Evolutionary conservation across 2,113 vertebrate genomes (phyloP).

Genomic region (Datnioides undecimradiatus): DNA sequence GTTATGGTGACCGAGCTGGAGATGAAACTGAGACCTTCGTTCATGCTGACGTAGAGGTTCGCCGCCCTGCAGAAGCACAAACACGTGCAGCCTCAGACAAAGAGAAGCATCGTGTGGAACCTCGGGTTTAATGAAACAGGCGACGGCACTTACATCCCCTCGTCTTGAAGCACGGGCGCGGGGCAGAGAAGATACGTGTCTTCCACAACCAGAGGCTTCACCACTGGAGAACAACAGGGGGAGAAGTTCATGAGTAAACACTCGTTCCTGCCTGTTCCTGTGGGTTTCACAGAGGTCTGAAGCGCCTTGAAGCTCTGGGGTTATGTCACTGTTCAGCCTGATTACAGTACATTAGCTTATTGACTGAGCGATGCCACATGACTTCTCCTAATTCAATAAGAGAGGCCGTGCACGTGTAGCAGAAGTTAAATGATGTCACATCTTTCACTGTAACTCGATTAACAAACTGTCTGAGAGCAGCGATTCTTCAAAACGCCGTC

Average conservation of each 20-base stretch:
- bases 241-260: slow-evolving; percentile 13
- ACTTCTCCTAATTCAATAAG: background rate
- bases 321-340: slow-evolving; percentile 3
- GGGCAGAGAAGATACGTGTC: slow-evolving; percentile 97
- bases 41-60: slow-evolving; percentile 98
- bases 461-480: background rate
- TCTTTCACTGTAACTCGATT: slow-evolving; percentile 4
- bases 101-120: slow-evolving; percentile 8
- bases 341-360: background rate
- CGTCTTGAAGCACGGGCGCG: slow-evolving; percentile 92
- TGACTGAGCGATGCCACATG: background rate
- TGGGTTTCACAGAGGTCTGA: too few species aligned
- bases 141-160: slow-evolving; percentile 90
- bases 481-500: slow-evolving; percentile 5
- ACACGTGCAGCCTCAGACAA: background rate
- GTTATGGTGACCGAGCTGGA: slow-evolving; percentile 98
- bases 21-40: slow-evolving; percentile 97
- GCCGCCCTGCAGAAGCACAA: slow-evolving; percentile 81
- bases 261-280: too few species aligned
- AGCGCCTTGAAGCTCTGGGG: background rate
- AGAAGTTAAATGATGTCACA: slow-evolving; percentile 12
- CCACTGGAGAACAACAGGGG: slow-evolving; percentile 82
- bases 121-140: slow-evolving; percentile 11
- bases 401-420: background rate
- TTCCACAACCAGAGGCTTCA: slow-evolving; percentile 94